Percentiles rank a stretch among this genome's conserved stretches.
Conservation (phyloP, 2,888 invertebrate species). For the Rhamphomyia laevipes region DNA sequence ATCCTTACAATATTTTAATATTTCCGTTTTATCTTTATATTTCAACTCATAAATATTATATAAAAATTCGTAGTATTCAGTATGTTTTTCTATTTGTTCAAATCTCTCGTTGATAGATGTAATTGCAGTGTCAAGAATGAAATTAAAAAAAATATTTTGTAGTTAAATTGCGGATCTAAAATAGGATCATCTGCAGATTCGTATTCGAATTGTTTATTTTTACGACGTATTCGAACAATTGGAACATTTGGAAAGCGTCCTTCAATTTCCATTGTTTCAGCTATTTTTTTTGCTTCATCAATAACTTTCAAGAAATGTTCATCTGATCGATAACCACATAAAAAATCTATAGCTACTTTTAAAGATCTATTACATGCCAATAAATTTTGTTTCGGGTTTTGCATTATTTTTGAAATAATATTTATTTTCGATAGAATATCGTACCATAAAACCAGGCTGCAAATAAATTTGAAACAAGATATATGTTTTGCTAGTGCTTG, state of each 20-base stretch:
- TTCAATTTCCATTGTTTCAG: neutral
- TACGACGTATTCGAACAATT: neutral
- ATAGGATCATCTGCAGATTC: neutral
- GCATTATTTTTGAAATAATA: neutral
- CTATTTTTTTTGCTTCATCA: neutral
- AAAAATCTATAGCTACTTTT: neutral
- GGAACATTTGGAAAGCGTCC: neutral
- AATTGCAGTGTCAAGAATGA: neutral
- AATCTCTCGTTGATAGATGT: neutral
- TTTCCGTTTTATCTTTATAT: neutral
- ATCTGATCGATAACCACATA: neutral
- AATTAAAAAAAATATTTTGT: neutral
- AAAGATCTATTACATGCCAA: neutral
- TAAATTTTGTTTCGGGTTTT: neutral
- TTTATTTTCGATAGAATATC: neutral
- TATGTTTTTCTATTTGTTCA: neutral
- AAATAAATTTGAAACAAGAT: neutral
- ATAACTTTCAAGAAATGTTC: neutral
- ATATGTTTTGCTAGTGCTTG: neutral
- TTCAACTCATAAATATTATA: neutral
- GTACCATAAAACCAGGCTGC: neutral
- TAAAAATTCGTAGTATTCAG: neutral
- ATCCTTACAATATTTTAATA: neutral
- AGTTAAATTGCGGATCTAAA: neutral
- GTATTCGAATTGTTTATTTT: neutral